Evolutionary conservation across 1,140 invertebrate species (phyloP).

Genomic region (Drosophila bocqueti): DNA sequence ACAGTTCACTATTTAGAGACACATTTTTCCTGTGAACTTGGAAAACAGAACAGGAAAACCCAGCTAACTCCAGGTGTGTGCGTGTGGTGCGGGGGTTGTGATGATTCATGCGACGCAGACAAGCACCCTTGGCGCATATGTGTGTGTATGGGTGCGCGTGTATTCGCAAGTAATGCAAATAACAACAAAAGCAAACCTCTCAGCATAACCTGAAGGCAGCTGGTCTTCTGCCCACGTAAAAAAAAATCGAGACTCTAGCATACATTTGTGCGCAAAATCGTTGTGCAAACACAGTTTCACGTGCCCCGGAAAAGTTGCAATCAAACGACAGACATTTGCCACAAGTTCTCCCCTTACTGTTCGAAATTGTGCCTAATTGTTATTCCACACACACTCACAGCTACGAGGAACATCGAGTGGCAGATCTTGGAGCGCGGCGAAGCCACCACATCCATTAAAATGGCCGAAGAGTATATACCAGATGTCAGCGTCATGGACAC

Average conservation of each 20-base stretch:
- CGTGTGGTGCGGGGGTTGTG: constrained; percentile 45
- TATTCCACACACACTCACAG: constrained; percentile 50
- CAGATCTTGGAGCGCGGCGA: constrained; percentile 36
- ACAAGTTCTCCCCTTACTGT: constrained; percentile 23
- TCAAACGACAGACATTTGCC: constrained; percentile 27
- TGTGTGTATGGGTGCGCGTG: constrained; percentile 24
- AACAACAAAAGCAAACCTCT: constrained; percentile 65
- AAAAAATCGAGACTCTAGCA: constrained; percentile 9
- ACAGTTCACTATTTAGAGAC: background rate
- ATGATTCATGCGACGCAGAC: constrained; percentile 72
- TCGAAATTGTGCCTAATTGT: constrained; percentile 54
- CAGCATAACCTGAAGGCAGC: constrained; percentile 52
- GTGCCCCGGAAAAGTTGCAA: constrained; percentile 48
- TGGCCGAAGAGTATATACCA: constrained; percentile 82
- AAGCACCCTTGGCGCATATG: constrained; percentile 38
- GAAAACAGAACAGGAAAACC: constrained; percentile 22
- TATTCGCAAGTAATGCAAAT: constrained; percentile 62
- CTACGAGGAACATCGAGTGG: constrained; percentile 45
- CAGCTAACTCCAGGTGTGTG: constrained; percentile 21
- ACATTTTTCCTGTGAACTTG: constrained; percentile 32
- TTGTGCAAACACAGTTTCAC: constrained; percentile 44
- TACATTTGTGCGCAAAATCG: constrained; percentile 71
- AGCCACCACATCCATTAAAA: constrained; percentile 60
- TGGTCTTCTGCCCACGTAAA: constrained; percentile 49
- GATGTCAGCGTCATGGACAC: constrained; percentile 83